Base-by-base conservation (phyloP, 2,888 invertebrate genomes). In the Leptinotarsa juncta region DNA sequence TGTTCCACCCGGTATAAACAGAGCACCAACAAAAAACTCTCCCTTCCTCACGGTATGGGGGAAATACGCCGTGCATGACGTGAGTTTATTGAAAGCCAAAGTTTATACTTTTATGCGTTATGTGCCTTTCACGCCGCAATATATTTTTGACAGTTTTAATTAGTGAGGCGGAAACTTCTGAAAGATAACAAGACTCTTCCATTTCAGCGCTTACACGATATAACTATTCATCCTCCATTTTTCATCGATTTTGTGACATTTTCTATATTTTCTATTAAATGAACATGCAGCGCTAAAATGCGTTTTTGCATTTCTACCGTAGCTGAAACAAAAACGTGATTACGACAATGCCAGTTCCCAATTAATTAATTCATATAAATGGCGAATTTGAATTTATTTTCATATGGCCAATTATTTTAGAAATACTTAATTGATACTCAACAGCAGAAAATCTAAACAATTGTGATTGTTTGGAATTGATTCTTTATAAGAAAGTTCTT, bases 121-220 rank as follows among this genome's bases (percentile, higher is more conserved):
- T 14, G 18, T 62, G 62, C 26, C 32, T 62, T 62, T 10, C 4
- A 62, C 62, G 32, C 32, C 32, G 32, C 32, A 62, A 14, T 26
- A 62, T 32, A 32, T 62, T 62, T 62, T 62, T 62, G 62, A 62
- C 62, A 42, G 62, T n/a, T 62, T 16, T 62, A 62, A 62, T 62
- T 42, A 42, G 32, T 62, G 62, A 62, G 7, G 62, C 62, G 62
- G 42, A 62, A 62, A 62, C 62, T 62, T 62, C 32, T 16, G 32
- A 32, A 62, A 32, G 18, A 32, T 62, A 32, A 62, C 62, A 62
- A 62, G 62, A 62, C 62, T 62, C 18, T 62, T 62, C 62, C 62
- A 62, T 62, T 62, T 62, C 26, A 26, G 42, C 62, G 32, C 55
- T 18, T 32, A 16, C 16, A 62, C 32, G 62, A n/a, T 16, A 62